Evolutionary conservation across 53 echinoderm and acorn worm species (phyloP).

Genomic region (Apostichopus leukothele): DNA sequence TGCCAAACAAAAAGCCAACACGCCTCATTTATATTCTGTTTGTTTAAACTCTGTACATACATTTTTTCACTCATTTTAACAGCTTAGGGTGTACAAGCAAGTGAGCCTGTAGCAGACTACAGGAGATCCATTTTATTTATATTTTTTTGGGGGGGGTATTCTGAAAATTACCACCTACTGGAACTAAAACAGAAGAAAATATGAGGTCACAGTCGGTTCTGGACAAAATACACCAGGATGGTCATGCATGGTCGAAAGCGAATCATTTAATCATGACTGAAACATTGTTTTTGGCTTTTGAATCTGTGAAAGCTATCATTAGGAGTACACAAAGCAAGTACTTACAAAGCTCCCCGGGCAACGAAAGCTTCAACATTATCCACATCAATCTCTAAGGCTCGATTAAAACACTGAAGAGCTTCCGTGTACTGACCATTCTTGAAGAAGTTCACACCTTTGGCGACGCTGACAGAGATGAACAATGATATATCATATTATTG

Average conservation of each 20-base stretch:
- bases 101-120: no score
- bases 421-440: conserved; percentile 75
- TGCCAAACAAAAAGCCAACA: conserved; percentile 19
- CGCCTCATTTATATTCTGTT: no score
- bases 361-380: conserved; percentile 93
- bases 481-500: background rate
- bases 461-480: conserved; percentile 59
- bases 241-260: background rate
- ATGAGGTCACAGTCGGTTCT: no score
- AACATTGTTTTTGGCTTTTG: background rate
- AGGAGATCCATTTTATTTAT: no score
- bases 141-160: no score
- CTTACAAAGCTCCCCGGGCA: conserved; percentile 98
- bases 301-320: background rate
- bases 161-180: no score
- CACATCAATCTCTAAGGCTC: conserved; percentile 83
- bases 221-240: no score
- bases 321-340: background rate
- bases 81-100: no score
- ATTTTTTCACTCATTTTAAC: no score
- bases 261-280: background rate
- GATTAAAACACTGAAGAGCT: conserved; percentile 89
- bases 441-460: conserved; percentile 85
- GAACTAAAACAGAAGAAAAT: no score
- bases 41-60: no score